Percentiles rank a stretch among this genome's conserved stretches.
These are phyloP conservation scores for Trilocha varians DNA, from an alignment of 2,888 invertebrate species.

Conservation along the genomic window DNA sequence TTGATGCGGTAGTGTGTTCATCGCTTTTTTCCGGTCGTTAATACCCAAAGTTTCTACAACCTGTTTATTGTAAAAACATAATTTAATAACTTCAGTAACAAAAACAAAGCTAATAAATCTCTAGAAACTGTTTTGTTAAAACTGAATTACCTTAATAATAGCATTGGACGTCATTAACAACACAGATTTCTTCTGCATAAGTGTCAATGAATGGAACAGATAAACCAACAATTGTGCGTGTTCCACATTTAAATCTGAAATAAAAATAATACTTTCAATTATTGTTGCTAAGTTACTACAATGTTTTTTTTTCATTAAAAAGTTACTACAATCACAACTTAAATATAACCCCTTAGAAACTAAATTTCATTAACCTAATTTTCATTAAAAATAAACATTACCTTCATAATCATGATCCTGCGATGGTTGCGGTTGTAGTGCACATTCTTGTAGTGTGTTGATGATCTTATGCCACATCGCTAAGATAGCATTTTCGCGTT, in stretches of 20 bases:
- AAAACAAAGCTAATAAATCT: not conserved
- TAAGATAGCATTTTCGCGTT: conserved; percentile 91
- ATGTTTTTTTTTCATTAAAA: no score
- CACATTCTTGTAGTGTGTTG: conserved; percentile 90
- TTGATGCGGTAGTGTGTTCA: conserved; percentile 72
- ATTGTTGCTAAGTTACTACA: no score
- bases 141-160: conserved; percentile 55
- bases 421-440: conserved; percentile 76
- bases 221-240: conserved; percentile 95
- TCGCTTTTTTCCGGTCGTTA: conserved; percentile 50
- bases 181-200: conserved; percentile 97
- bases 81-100: conserved; percentile 3
- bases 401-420: conserved; percentile 83
- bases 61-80: conserved; percentile 23
- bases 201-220: conserved; percentile 93
- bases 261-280: no score
- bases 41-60: conserved; percentile 61
- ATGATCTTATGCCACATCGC: conserved; percentile 94
- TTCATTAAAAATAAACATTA: no score
- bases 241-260: conserved; percentile 95
- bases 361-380: no score
- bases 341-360: no score
- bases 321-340: no score
- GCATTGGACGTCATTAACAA: conserved; percentile 86
- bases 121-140: not conserved